These are phyloP conservation scores for Intellagama lesueurii DNA, from an alignment of 2,797 vertebrate species.

Conservation along the genomic window DNA sequence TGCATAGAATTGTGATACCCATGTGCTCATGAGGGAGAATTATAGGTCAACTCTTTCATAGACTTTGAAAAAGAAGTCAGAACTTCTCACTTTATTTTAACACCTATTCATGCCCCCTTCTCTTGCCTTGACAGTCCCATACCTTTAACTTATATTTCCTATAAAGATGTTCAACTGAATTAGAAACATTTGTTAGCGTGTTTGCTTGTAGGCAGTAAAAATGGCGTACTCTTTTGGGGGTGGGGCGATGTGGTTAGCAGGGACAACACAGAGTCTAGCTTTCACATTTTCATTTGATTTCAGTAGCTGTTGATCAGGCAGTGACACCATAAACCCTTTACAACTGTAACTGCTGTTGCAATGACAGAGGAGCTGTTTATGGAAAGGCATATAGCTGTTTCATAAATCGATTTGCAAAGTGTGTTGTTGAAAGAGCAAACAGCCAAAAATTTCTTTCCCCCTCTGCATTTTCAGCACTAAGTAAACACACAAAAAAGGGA, in stretches of 20 bases:
- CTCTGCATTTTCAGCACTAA: conserved; percentile 58
- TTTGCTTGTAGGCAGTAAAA: conserved; percentile 68
- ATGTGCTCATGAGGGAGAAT: conserved; percentile 26
- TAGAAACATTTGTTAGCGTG: conserved; percentile 80
- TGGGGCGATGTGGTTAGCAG: conserved; percentile 41
- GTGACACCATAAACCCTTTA: conserved; percentile 76
- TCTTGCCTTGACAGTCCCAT: conserved; percentile 74
- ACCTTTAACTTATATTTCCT: conserved; percentile 78
- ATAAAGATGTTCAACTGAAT: conserved; percentile 80
- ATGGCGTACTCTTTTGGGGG: not conserved
- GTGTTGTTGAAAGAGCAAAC: conserved; percentile 72
- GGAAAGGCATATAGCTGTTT: conserved; percentile 70
- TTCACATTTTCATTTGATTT: conserved; percentile 69
- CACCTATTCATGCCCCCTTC: conserved; percentile 67
- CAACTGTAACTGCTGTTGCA: conserved; percentile 70
- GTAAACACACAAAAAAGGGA: conserved; percentile 19
- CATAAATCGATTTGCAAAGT: conserved; percentile 60
- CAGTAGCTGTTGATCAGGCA: conserved; percentile 69
- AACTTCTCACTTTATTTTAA: conserved; percentile 75
- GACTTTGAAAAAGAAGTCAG: conserved; percentile 63
- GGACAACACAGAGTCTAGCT: conserved; percentile 53
- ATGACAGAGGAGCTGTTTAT: conserved; percentile 74
- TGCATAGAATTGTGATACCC: not conserved
- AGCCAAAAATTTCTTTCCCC: conserved; percentile 29
- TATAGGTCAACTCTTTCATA: conserved; percentile 60